Percentiles rank a stretch among this genome's conserved stretches.
phyloP scores from a whole-genome alignment of 2,797 vertebrate species.

The Muscicapa comitata region DNA sequence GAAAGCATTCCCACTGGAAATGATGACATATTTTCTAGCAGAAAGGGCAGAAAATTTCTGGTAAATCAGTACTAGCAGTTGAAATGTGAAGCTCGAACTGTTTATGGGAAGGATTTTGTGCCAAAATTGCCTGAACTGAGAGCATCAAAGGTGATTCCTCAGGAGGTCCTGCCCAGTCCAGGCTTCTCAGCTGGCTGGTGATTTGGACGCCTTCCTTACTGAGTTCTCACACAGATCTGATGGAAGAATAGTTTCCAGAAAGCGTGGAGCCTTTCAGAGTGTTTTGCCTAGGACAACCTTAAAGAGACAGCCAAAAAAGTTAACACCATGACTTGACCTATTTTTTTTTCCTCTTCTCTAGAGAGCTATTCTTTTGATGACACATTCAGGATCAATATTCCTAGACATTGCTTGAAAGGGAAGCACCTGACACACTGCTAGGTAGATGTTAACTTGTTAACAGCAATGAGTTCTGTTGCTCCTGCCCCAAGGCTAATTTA shows the following conservation, averaged over 20 bases:
- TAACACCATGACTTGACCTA: background rate
- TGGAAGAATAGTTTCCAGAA: background rate
- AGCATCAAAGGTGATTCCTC: background rate
- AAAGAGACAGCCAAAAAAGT: background rate
- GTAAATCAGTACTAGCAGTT: background rate
- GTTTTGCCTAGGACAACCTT: background rate
- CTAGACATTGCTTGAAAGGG: background rate
- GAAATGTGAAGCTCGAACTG: background rate
- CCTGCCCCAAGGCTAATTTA: background rate
- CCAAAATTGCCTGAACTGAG: background rate
- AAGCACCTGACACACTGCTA: background rate
- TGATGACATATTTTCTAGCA: background rate
- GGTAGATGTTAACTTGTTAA: background rate
- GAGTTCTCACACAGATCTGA: background rate
- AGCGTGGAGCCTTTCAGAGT: background rate
- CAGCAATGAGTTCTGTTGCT: background rate
- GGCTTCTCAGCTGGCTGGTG: background rate
- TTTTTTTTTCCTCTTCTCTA: background rate
- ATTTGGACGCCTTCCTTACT: background rate
- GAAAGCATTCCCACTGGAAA: background rate
- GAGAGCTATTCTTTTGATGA: background rate
- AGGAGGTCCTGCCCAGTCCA: background rate
- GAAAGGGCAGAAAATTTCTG: background rate
- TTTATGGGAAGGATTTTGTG: background rate
- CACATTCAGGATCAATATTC: background rate